These are phyloP conservation scores for Eptesicus fuscus DNA, from an alignment of 2,113 vertebrate genomes.

Conservation along the genomic window DNA sequence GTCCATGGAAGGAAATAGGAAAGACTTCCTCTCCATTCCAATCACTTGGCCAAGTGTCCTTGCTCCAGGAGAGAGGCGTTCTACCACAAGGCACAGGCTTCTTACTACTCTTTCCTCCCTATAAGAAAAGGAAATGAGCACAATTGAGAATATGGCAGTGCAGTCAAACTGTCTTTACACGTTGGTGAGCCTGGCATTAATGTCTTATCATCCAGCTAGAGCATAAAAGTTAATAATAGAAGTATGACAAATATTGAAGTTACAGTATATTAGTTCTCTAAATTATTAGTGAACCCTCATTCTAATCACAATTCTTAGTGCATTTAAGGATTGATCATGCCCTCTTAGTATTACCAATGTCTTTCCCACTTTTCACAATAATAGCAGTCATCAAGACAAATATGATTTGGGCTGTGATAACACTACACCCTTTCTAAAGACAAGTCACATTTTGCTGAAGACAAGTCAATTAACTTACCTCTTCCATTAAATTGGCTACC, in stretches of 20 bases:
- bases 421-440: neutral
- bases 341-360: neutral
- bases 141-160: neutral
- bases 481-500: neutral
- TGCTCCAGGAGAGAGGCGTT: neutral
- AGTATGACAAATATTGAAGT: neutral
- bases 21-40: neutral
- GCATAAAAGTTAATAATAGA: neutral
- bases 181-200: neutral
- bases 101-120: neutral
- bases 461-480: neutral
- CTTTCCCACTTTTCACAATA: neutral
- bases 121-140: neutral
- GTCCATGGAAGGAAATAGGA: neutral
- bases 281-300: neutral
- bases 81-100: neutral
- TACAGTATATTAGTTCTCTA: neutral
- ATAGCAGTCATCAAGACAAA: neutral
- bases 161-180: neutral
- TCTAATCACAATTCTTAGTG: neutral
- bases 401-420: neutral
- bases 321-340: neutral
- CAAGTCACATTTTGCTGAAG: neutral
- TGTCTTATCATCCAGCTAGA: neutral
- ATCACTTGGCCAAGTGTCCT: neutral